Percentiles rank a stretch among this genome's conserved stretches.
phyloP scores from a whole-genome alignment of 2,888 invertebrate species.

The Phragmatobia fuliginosa region DNA sequence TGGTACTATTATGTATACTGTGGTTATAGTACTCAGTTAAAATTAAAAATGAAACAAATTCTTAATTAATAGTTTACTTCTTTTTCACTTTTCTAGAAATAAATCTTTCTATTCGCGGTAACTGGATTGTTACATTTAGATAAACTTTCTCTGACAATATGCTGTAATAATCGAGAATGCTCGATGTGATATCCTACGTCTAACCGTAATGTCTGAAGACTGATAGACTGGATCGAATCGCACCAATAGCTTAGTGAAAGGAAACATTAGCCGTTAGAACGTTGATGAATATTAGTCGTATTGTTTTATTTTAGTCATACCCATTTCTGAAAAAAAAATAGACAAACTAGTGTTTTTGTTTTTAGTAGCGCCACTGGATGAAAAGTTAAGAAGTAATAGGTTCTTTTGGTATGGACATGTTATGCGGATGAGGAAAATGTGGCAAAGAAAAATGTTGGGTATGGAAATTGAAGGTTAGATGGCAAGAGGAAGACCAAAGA shows the following conservation, averaged over 20 bases:
- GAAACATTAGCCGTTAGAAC: slow-evolving; percentile 15
- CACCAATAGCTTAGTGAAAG: slow-evolving; percentile 29
- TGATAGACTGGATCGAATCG: slow-evolving; percentile 63
- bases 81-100: background rate
- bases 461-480: too few species aligned
- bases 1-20: too few species aligned
- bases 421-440: too few species aligned
- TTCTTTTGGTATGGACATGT: too few species aligned
- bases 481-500: too few species aligned
- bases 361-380: too few species aligned
- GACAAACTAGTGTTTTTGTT: background rate
- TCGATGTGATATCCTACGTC: slow-evolving; percentile 48
- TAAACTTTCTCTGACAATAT: slow-evolving; percentile 61
- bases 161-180: slow-evolving; percentile 59
- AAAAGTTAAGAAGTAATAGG: too few species aligned
- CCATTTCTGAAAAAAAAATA: background rate
- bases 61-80: background rate
- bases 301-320: slow-evolving; percentile 15
- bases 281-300: slow-evolving; percentile 14
- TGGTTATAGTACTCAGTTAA: too few species aligned
- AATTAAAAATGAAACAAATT: background rate
- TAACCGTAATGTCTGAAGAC: slow-evolving; percentile 58
- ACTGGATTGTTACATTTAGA: background rate
- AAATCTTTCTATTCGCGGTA: background rate
- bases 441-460: too few species aligned